These are phyloP conservation scores for Passerculus sandwichensis DNA, from an alignment of 2,797 vertebrate genomes.

Conservation along the genomic window DNA sequence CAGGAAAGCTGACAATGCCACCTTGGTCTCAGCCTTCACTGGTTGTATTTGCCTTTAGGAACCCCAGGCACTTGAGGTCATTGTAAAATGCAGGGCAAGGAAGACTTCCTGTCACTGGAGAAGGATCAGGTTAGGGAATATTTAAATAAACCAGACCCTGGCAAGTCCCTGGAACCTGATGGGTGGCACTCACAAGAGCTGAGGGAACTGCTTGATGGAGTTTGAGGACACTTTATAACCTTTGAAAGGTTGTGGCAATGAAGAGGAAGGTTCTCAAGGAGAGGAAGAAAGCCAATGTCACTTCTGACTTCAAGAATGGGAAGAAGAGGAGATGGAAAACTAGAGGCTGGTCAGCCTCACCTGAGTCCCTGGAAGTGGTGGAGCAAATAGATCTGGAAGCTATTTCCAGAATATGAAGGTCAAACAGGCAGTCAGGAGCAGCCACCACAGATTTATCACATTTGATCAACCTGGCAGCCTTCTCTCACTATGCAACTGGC, in stretches of 20 bases:
- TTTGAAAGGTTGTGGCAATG: not conserved
- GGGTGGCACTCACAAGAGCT: not conserved
- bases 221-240: not conserved
- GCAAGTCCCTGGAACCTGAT: not conserved
- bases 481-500: not conserved
- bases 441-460: not conserved
- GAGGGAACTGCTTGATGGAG: not conserved
- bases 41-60: not conserved
- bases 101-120: not conserved
- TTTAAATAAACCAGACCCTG: not conserved
- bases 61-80: not conserved
- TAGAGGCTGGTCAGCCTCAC: not conserved
- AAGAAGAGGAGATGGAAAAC: not conserved
- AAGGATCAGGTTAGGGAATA: not conserved
- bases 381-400: not conserved
- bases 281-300: not conserved
- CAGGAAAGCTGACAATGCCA: not conserved
- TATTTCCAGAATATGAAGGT: not conserved
- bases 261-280: not conserved
- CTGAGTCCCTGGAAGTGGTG: not conserved
- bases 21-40: not conserved
- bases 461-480: not conserved
- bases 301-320: not conserved
- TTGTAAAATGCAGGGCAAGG: not conserved
- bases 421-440: not conserved